phyloP scores from a whole-genome alignment of 2,113 vertebrate species.

The Cricetomys ansorgei region DNA sequence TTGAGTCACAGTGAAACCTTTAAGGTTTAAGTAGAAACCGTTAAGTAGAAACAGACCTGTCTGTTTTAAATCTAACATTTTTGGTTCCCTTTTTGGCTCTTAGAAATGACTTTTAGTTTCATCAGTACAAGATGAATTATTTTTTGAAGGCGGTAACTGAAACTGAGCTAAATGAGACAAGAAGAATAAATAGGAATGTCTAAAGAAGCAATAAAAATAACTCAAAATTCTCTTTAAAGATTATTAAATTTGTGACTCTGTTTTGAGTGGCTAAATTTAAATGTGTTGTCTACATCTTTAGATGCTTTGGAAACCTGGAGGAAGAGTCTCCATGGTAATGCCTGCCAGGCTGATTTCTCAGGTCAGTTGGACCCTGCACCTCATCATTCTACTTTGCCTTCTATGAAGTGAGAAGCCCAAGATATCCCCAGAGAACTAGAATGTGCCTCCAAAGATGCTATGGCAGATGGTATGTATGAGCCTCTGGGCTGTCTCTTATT shows the following conservation, averaged over 20 bases:
- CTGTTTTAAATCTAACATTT: conserved; percentile 49
- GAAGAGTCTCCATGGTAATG: not conserved
- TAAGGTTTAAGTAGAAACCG: conserved; percentile 52
- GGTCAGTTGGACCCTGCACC: not conserved
- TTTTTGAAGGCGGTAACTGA: not conserved
- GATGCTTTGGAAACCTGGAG: not conserved
- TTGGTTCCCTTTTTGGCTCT: conserved; percentile 57
- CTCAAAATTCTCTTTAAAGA: not conserved
- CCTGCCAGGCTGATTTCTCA: not conserved
- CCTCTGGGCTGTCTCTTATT: not conserved
- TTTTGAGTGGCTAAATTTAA: not conserved
- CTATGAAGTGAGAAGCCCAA: not conserved
- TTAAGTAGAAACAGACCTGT: not conserved
- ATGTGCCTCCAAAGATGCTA: not conserved
- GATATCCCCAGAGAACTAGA: not conserved
- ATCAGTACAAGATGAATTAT: not conserved
- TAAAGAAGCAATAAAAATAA: conserved; percentile 14
- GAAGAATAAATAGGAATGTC: not conserved
- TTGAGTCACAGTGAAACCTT: conserved; percentile 65
- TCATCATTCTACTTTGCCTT: not conserved
- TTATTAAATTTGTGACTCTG: not conserved
- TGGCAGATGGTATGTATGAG: not conserved
- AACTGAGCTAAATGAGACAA: not conserved
- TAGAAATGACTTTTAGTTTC: conserved; percentile 62
- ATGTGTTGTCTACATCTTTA: not conserved